Conservation (phyloP, 2,888 invertebrate genomes). For the Temnothorax unifasciatus region DNA sequence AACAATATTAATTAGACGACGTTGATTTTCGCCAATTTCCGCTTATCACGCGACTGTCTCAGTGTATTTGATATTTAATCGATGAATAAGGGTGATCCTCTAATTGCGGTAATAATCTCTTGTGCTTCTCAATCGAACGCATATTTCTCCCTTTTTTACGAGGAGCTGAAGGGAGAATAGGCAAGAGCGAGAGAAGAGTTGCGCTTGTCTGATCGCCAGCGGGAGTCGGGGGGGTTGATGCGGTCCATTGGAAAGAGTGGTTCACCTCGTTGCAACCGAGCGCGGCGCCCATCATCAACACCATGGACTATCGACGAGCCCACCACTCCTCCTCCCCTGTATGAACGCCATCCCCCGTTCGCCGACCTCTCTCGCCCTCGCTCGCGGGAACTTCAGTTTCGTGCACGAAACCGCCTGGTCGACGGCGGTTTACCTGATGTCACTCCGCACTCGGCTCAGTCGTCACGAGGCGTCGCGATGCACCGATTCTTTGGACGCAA, state of each 20-base stretch:
- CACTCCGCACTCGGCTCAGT: conserved; percentile 43
- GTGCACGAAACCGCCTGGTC: conserved; percentile 70
- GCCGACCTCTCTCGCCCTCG: conserved; percentile 54
- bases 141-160: not conserved
- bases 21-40: not conserved
- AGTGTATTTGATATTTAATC: not conserved
- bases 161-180: not conserved
- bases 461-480: conserved; percentile 75
- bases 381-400: conserved; percentile 66
- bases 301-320: conserved; percentile 67
- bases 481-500: conserved; percentile 82
- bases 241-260: conserved; percentile 72
- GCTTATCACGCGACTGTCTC: not conserved
- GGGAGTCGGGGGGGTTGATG: conserved; percentile 53
- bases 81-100: not conserved
- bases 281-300: conserved; percentile 73
- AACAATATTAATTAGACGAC: not conserved
- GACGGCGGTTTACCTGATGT: conserved; percentile 59
- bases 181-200: conserved; percentile 13
- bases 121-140: not conserved
- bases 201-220: conserved; percentile 43
- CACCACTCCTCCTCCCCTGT: conserved; percentile 55
- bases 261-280: conserved; percentile 72
- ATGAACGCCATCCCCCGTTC: conserved; percentile 66
- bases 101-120: not conserved